phyloP scores from a whole-genome alignment of 2,797 vertebrate genomes.

The Linurgus olivaceus region DNA sequence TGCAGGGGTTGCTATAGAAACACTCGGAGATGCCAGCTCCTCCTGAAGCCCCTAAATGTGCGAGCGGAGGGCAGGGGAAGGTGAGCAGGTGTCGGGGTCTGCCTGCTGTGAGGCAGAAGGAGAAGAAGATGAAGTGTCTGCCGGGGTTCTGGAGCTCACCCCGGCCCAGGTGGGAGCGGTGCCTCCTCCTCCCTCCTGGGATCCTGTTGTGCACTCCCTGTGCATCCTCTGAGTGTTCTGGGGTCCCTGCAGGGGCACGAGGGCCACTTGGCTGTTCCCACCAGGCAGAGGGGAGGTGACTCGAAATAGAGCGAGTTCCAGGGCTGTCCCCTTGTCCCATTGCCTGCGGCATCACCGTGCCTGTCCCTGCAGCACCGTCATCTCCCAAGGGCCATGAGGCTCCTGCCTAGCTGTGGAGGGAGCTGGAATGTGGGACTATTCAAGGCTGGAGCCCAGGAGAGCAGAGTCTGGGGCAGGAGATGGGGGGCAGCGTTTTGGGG shows the following conservation, averaged over 20 bases:
- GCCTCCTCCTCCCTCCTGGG: not conserved
- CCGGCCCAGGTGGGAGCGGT: rapidly evolving
- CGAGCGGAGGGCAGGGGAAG: not conserved
- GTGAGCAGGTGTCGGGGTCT: not conserved
- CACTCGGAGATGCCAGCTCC: not conserved
- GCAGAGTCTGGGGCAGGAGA: not conserved
- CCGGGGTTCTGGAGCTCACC: rapidly evolving
- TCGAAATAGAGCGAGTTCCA: rapidly evolving
- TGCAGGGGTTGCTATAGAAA: constrained; percentile 57
- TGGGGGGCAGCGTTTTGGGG: not conserved
- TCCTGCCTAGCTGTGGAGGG: not conserved
- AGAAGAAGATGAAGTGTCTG: rapidly evolving
- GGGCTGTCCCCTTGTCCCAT: not conserved
- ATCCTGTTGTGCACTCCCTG: rapidly evolving
- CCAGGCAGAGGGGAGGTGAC: not conserved
- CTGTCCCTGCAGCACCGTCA: rapidly evolving
- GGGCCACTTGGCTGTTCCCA: not conserved
- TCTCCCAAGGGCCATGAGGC: rapidly evolving
- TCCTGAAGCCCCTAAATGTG: not conserved
- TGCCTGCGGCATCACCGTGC: rapidly evolving
- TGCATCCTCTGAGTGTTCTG: rapidly evolving
- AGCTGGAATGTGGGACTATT: not conserved
- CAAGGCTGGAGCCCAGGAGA: not conserved
- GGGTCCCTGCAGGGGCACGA: rapidly evolving
- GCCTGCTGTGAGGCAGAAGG: not conserved